phyloP scores from a whole-genome alignment of 2,888 invertebrate species.

The Nemotelus nigrinus region DNA sequence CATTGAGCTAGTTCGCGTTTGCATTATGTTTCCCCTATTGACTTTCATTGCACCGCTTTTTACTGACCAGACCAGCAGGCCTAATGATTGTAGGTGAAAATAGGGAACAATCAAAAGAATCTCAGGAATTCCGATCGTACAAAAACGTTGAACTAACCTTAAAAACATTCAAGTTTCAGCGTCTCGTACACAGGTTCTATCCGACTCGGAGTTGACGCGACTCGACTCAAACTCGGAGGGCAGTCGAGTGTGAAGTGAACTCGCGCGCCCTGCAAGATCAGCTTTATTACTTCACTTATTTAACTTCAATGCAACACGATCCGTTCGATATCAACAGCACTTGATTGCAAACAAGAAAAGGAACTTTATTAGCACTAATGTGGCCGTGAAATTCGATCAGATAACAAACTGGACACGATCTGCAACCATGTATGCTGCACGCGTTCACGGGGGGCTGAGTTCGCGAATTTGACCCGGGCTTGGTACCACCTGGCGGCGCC shows the following conservation, averaged over 20 bases:
- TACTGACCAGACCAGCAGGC: too few relatives aligned
- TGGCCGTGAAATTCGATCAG: slow-evolving; percentile 22
- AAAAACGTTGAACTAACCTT: slow-evolving; percentile 22
- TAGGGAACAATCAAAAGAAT: slow-evolving; percentile 7
- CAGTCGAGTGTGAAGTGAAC: background rate
- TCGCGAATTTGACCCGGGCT: background rate
- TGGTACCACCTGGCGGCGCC: slow-evolving; percentile 13
- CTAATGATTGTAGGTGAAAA: background rate
- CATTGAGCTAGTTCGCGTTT: slow-evolving; percentile 17
- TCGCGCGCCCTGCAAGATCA: slow-evolving; percentile 29
- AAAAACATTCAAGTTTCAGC: slow-evolving; percentile 36
- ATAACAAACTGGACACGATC: slow-evolving; percentile 7
- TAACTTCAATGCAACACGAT: background rate
- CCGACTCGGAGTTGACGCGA: background rate
- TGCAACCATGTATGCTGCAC: slow-evolving; percentile 3
- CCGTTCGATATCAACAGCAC: background rate
- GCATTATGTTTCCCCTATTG: background rate
- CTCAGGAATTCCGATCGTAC: slow-evolving; percentile 17
- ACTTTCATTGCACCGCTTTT: background rate
- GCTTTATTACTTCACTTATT: slow-evolving; percentile 24
- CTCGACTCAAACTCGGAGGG: too few relatives aligned
- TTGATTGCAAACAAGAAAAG: background rate
- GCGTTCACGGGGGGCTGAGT: background rate
- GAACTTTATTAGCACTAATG: slow-evolving; percentile 13
- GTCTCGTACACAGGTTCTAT: slow-evolving; percentile 4